Conservation (phyloP, 2,888 invertebrate species). For the Cantharis rustica region DNA sequence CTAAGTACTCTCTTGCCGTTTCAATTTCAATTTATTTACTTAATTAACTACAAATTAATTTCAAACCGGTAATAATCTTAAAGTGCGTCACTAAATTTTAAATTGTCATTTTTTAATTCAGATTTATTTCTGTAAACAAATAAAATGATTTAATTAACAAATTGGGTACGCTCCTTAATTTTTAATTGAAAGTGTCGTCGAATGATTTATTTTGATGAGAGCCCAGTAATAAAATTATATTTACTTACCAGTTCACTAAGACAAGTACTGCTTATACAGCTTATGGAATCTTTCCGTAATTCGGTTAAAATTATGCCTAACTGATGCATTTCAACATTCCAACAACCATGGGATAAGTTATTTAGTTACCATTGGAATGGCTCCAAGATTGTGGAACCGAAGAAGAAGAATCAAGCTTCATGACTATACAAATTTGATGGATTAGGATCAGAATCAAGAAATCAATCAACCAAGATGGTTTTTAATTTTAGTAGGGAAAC, state of each 20-base stretch:
- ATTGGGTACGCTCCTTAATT: neutral
- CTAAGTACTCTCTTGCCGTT: neutral
- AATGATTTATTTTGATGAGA: neutral
- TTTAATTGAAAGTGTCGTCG: neutral
- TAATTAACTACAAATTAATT: neutral
- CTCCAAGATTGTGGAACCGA: too few relatives aligned
- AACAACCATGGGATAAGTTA: too few relatives aligned
- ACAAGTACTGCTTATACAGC: too few relatives aligned
- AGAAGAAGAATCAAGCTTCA: too few relatives aligned
- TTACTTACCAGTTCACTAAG: neutral
- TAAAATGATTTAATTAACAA: neutral
- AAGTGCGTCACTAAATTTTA: neutral
- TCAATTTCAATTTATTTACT: conserved; percentile 1
- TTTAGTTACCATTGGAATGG: too few relatives aligned
- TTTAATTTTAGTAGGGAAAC: too few relatives aligned
- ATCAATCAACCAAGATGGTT: too few relatives aligned
- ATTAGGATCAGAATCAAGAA: too few relatives aligned
- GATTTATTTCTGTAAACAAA: neutral
- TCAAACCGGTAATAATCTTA: neutral
- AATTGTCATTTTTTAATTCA: neutral
- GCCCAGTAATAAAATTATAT: neutral
- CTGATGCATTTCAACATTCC: too few relatives aligned
- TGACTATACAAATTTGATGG: too few relatives aligned
- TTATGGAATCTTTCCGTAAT: too few relatives aligned
- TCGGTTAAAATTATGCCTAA: too few relatives aligned